Conservation (phyloP, 2,113 vertebrate species). For the Coptodon bakossiorum region DNA sequence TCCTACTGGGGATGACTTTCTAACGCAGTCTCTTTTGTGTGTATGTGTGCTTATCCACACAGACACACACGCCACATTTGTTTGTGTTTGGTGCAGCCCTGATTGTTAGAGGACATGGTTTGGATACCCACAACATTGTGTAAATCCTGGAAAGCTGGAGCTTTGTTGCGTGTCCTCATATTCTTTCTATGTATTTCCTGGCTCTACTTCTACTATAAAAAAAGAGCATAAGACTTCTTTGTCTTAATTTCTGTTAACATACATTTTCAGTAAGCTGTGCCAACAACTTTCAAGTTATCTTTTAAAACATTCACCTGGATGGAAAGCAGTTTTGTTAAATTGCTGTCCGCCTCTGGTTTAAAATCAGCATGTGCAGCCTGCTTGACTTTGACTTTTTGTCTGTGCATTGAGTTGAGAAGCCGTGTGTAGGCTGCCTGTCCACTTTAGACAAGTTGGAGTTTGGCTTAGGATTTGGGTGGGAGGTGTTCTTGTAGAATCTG, state of each 20-base stretch:
- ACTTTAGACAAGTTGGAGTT: slow-evolving; percentile 33
- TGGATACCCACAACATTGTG: background rate
- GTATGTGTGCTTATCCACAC: background rate
- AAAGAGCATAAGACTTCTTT: background rate
- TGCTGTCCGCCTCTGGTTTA: background rate
- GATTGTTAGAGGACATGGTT: background rate
- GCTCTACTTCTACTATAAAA: background rate
- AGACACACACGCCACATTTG: background rate
- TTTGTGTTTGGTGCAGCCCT: background rate
- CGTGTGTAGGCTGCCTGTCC: slow-evolving; percentile 46
- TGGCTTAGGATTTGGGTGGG: slow-evolving; percentile 52
- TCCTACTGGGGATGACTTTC: background rate
- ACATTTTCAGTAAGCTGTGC: background rate
- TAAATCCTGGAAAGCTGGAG: background rate
- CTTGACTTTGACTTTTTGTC: background rate
- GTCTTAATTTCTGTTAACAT: background rate
- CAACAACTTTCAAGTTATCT: background rate
- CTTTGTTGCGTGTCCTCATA: background rate
- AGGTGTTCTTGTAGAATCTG: slow-evolving; percentile 21
- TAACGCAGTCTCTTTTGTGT: background rate
- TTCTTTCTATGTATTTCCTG: background rate
- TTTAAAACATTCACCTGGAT: background rate
- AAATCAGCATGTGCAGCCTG: background rate
- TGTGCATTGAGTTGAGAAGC: slow-evolving; percentile 15
- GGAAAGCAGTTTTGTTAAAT: background rate